Conservation (phyloP, 2,113 vertebrate species). For the Grammomys dolichurus region DNA sequence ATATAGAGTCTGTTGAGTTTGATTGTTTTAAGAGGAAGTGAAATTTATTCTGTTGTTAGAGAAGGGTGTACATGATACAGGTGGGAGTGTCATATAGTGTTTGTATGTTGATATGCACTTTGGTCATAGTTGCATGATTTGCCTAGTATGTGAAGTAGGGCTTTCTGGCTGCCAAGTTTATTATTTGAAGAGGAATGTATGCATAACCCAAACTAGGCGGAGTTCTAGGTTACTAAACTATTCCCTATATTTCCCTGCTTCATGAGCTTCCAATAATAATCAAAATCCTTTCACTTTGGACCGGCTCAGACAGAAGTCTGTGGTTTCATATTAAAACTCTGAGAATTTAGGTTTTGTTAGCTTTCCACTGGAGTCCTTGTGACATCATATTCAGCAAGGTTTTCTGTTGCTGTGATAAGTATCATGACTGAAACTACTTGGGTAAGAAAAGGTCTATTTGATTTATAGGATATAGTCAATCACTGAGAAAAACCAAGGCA, state of each 20-base stretch:
- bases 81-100: not conserved
- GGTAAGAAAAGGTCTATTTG: not conserved
- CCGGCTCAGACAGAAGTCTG: not conserved
- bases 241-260: too few relatives aligned
- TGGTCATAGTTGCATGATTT: not conserved
- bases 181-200: not conserved
- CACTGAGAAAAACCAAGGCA: not conserved
- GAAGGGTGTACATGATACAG: too few relatives aligned
- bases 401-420: not conserved
- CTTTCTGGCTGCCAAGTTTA: not conserved
- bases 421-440: not conserved
- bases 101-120: too few relatives aligned
- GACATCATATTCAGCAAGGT: not conserved
- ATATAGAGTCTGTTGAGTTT: not conserved
- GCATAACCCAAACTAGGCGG: not conserved
- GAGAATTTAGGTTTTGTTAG: constrained; percentile 36
- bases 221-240: not conserved
- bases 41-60: not conserved
- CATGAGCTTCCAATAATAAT: not conserved
- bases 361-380: constrained; percentile 9
- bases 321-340: constrained; percentile 42
- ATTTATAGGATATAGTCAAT: not conserved
- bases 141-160: not conserved
- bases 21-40: not conserved
- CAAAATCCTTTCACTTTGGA: not conserved